Base-by-base conservation (phyloP, 2,113 vertebrate species). In the Hippocampus mohnikei region DNA sequence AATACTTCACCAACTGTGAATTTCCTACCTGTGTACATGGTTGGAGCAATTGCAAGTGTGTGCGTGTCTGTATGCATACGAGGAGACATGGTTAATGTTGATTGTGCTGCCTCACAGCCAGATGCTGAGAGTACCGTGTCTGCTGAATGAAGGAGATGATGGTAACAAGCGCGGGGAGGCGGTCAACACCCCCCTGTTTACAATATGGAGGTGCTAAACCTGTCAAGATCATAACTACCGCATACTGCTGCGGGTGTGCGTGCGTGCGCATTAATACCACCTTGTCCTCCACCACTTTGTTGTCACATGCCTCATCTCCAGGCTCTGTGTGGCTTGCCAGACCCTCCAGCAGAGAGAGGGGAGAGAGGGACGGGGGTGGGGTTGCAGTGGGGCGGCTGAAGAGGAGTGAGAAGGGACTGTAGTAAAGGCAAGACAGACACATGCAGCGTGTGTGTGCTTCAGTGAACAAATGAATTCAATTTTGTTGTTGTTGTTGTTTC, bases 131-230 rank as follows among this genome's bases (percentile, higher is more conserved):
- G 90, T 89, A 88, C 84, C 77, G 78, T 77, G 79, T 82, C 81
- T 80, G 85, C 89, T 92, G 92, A 90, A 91, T 93, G 92, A 92
- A 91, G 89, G 89, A 93, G 92, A 91, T 89, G 91, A 92, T 93
- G 90, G 92, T 93, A 93, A 93, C 91, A 91, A 93, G 92, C 92
- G 79, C 80, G 78, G 82, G 89, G 89, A 92, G 87, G 89, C 85
- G 86, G 87, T 86, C 85, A 84, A 89, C 87, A 88, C 88, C 89
- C 83, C 76, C 84, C 85, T 93, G 92, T 93, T 93, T 92, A 93
- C 92, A 91, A 92, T 92, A 86, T 88, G 90, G 88, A 83, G 89
- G 91, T 90, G 88, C 91, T 90, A 90, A 92, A 92, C 85, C 92
- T 90, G 91, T 90, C 89, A 86, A 85, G 77, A 79, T 81, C 85